Evolutionary conservation across 2,797 vertebrate genomes (phyloP), one percentile per base, ranked within the genome.

Genomic region (Gobio occitaniae): DNA sequence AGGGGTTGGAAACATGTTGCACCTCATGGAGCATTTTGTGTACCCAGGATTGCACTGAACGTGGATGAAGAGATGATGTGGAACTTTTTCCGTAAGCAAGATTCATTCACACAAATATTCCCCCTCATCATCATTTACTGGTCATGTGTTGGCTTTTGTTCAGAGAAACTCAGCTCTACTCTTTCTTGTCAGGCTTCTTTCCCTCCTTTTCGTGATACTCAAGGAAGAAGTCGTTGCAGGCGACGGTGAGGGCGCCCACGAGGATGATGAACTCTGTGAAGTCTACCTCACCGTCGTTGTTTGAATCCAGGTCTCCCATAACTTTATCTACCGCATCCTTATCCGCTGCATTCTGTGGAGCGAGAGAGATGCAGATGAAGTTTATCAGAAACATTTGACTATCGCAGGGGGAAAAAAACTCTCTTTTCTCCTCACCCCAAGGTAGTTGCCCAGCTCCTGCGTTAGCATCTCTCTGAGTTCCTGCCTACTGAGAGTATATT

Each of bases 171-270:
- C 36, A 38, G 32, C 29, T 81, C 78, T 89, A 90, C n/a, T 89
- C 63, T 36, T 84, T 87, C 61, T 88, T 86, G 25, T 36, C 65
- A 17, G 6, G 3, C 74, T 88, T 94, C 86, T 94, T 95, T 89
- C 90, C 90, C 3, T 75, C 87, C 76, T 96, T 94, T 2, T 94
- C 91, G 17, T 95, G 95, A 89, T 85, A 95, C 91, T 96, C 95
- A 78, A 94, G 91, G 93, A 96, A 96, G 93, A 96, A 96, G 90
- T 96, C 95, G 3, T 96, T 96, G 87, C 95, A 96, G 89, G 95
- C 95, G 29, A 96, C 95, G 0, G 95, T 96, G 0, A 96, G 94
- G 3, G 95, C 95, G 15, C 95, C 95, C 0, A 96, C 94, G 69
- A 96, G 92, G 65, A 96, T 95, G 90, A 96, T 93, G 86, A 96